Conservation (phyloP, 2,888 invertebrate genomes). For the Drosophila eohydei region DNA sequence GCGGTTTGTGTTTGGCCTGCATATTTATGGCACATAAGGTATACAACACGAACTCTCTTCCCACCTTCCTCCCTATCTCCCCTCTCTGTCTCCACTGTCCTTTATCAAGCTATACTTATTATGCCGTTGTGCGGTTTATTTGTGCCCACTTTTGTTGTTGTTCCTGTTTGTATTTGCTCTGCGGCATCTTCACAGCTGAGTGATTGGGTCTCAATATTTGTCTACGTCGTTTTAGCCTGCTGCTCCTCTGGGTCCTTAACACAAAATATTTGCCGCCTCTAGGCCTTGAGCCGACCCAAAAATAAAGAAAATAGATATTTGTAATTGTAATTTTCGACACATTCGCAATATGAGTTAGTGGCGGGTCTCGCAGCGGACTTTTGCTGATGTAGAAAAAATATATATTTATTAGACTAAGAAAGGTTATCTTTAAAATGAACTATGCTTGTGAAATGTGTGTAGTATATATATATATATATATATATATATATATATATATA, state of each 20-base stretch:
- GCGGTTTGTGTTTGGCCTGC: constrained; percentile 44
- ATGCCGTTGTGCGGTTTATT: constrained; percentile 36
- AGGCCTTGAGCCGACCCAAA: constrained; percentile 2
- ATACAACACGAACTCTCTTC: not conserved
- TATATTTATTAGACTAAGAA: too few relatives aligned
- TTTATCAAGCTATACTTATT: constrained; percentile 27
- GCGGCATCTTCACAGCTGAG: constrained; percentile 77
- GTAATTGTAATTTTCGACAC: constrained; percentile 57
- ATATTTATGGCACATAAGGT: constrained; percentile 64
- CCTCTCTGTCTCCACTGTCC: constrained; percentile 1
- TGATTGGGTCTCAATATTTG: constrained; percentile 75
- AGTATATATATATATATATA: too few relatives aligned
- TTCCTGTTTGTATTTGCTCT: constrained; percentile 60
- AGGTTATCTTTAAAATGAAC: too few relatives aligned
- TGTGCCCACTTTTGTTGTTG: constrained; percentile 30
- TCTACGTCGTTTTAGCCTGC: constrained; percentile 57
- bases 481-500: too few relatives aligned
- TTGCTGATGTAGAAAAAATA: not conserved
- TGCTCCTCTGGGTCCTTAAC: constrained; percentile 11
- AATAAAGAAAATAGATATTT: constrained; percentile 29
- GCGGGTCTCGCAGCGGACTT: too few relatives aligned
- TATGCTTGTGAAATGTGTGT: too few relatives aligned
- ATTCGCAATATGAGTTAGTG: constrained; percentile 21
- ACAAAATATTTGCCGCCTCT: constrained; percentile 2
- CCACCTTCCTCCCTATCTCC: constrained; percentile 2